Evolutionary conservation across 30 jellyfish, hydroid and myxozoan genomes (phyloP), one percentile per base, ranked within the genome.

Genomic region (Haliclystus octoradiatus): DNA sequence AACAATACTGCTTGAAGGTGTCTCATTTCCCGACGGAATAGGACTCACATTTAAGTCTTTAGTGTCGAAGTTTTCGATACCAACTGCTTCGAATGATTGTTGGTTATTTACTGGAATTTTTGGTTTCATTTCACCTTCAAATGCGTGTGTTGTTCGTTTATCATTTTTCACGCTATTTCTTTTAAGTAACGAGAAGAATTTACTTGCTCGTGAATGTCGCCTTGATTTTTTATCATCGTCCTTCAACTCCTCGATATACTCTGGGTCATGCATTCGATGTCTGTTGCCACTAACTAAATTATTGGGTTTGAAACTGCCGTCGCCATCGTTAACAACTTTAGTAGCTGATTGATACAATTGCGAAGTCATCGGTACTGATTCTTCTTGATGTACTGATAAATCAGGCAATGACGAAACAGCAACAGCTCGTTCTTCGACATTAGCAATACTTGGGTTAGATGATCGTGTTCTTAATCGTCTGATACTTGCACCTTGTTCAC

Each of bases 401-500:
- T 19, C 19, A 5, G 9, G 14, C 19, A 40, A 40, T 40, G 57
- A 40, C 57, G 57, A 40, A 9, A 40, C 57, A 9, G 19, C 19
- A 19, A 40, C 57, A 19, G 14, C 57, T 40, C 19, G 9, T 19
- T 40, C 57, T 40, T 40, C 57, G 19, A 40, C 82, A 13, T 50
- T 61, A 12, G 92, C 12, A 14, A 79, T 72, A 35, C 70, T 79
- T 0, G 79, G 32, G 46, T 46, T 79, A 5, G 94, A 72, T 3
- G 85, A 84, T 2, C 94, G 74, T 23, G 32, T 79, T 12, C 94
- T 60, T 33, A 82, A 80, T 22, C 88, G 64, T 52, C 94, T 35
- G 19, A 81, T 84, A 68, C 94, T 82, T n/a, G 94, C 76, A 33
- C 94, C 94, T 7, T 30, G 35, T 32, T 71, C 82, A 15, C 28